A percentile compares a stretch with the other conserved stretches of the same genome.
Evolutionary conservation across 2,797 vertebrate genomes (phyloP).

Genomic region (Hydrocynus forskahlii): DNA sequence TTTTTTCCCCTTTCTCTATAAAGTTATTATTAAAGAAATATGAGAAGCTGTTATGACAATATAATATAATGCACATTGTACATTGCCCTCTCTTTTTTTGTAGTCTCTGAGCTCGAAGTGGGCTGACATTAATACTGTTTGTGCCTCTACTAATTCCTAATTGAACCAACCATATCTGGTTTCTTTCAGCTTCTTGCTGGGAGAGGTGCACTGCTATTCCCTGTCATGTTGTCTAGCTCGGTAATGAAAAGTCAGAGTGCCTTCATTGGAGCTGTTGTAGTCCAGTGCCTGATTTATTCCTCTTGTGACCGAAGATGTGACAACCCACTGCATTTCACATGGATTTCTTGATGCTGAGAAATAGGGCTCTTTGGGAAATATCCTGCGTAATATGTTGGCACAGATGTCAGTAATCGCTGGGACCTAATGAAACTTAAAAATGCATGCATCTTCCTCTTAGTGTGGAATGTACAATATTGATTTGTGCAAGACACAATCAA

Average conservation of each 20-base stretch:
- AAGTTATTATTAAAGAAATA: not conserved
- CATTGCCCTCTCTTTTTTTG: not conserved
- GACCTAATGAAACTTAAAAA: constrained; percentile 76
- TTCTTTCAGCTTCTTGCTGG: constrained; percentile 16
- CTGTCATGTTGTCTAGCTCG: constrained; percentile 13
- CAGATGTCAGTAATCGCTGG: constrained; percentile 60
- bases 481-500: constrained; percentile 70
- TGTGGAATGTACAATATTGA: constrained; percentile 69
- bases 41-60: not conserved
- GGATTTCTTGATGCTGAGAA: constrained; percentile 64
- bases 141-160: not conserved
- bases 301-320: constrained; percentile 12
- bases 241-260: constrained; percentile 12
- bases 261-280: constrained; percentile 11
- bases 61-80: not conserved
- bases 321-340: constrained; percentile 53
- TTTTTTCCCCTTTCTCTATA: not conserved
- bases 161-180: constrained; percentile 4
- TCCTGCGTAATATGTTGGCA: constrained; percentile 60
- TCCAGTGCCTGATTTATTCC: constrained; percentile 10
- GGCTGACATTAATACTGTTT: constrained; percentile 15
- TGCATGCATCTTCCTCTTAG: constrained; percentile 62
- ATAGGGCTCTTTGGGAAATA: constrained; percentile 70
- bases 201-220: not conserved
- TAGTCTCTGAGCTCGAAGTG: not conserved